Evolutionary conservation across 1,140 invertebrate genomes (phyloP).

Genomic region (Venturia canescens): DNA sequence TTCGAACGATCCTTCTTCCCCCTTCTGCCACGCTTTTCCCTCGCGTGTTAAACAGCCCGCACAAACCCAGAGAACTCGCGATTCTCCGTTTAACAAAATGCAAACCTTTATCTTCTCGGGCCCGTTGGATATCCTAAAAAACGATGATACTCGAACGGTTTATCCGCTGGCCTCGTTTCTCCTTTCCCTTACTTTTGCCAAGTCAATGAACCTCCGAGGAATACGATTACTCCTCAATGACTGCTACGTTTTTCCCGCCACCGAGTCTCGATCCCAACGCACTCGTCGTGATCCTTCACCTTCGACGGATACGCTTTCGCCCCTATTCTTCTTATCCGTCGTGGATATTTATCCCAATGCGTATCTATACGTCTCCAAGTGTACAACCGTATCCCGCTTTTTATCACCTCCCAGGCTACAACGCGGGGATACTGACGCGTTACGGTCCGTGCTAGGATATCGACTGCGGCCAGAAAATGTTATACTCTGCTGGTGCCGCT

Average conservation of each 20-base stretch:
- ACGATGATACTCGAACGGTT: background rate
- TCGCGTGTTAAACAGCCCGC: background rate
- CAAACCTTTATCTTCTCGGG: background rate
- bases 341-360: background rate
- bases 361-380: background rate
- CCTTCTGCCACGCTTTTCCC: slow-evolving; percentile 24
- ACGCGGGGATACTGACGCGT: slow-evolving; percentile 18
- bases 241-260: slow-evolving; percentile 13
- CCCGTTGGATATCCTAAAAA: background rate
- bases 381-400: slow-evolving; percentile 29
- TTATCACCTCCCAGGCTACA: slow-evolving; percentile 30
- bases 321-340: background rate
- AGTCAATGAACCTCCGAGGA: background rate
- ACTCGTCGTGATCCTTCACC: background rate
- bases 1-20: background rate
- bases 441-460: slow-evolving; percentile 60
- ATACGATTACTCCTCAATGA: background rate
- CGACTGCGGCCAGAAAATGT: slow-evolving; percentile 67
- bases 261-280: background rate
- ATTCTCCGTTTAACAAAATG: background rate
- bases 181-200: background rate
- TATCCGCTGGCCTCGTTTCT: slow-evolving; percentile 8
- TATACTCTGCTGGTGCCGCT: slow-evolving; percentile 47
- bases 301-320: no score
- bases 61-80: background rate